Conservation (phyloP, 2,113 vertebrate species). For the Neolamprologus modestus region DNA sequence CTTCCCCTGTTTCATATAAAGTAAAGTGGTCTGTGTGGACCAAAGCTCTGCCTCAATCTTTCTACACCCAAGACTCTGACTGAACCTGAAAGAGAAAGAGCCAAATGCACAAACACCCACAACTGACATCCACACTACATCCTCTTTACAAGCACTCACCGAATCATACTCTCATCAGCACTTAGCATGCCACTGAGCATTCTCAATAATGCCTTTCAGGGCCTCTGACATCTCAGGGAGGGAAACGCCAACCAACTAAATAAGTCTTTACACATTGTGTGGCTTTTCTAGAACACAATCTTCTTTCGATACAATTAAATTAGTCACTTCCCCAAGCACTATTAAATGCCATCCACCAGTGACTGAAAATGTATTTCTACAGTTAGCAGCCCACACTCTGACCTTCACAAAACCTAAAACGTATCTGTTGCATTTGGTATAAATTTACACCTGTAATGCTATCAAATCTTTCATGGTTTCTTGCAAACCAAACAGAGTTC, state of each 20-base stretch:
- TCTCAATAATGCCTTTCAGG: background rate
- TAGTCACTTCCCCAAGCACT: background rate
- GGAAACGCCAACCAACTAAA: background rate
- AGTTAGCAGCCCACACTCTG: background rate
- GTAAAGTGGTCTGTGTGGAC: background rate
- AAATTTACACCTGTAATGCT: background rate
- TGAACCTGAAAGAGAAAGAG: conserved; percentile 37
- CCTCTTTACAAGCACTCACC: conserved; percentile 16
- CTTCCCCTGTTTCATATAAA: conserved; percentile 43
- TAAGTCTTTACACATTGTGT: background rate
- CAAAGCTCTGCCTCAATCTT: background rate
- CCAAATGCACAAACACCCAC: background rate
- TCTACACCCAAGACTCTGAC: background rate
- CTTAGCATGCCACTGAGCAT: conserved; percentile 6
- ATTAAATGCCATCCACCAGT: background rate
- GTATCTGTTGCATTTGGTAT: background rate
- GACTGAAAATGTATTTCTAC: background rate
- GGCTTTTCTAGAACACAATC: background rate
- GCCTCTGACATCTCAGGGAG: background rate
- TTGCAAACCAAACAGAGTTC: background rate
- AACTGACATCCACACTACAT: background rate
- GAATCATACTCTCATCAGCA: conserved; percentile 40
- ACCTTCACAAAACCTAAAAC: background rate
- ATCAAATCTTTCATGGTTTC: background rate
- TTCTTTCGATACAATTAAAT: background rate